phyloP scores from a whole-genome alignment of 2,113 vertebrate species.

The Rattus norvegicus region DNA sequence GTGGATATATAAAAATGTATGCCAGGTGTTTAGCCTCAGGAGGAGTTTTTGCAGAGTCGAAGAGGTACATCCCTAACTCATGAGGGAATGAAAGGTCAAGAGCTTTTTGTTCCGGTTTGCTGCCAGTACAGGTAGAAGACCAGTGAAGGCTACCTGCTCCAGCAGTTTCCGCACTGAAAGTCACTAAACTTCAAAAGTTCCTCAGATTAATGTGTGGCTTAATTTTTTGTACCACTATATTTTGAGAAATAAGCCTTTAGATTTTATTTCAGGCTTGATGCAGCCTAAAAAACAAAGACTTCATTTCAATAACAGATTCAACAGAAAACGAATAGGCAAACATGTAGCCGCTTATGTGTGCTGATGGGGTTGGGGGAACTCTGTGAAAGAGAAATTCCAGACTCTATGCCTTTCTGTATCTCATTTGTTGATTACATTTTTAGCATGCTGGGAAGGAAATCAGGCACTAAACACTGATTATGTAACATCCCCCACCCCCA shows the following conservation, averaged over 20 bases:
- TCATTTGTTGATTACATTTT: conserved; percentile 64
- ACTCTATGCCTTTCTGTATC: conserved; percentile 7
- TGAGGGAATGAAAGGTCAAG: not conserved
- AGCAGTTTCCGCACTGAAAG: not conserved
- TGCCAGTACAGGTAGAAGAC: not conserved
- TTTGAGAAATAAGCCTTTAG: conserved; percentile 1
- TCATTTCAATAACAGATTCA: not conserved
- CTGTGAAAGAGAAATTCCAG: conserved; percentile 28
- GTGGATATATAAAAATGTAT: not conserved
- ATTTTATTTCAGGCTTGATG: conserved; percentile 17
- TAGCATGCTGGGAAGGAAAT: conserved; percentile 68
- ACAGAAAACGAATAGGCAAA: conserved; percentile 16
- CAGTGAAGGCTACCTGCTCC: not conserved
- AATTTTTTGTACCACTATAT: not conserved
- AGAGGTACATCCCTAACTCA: not conserved
- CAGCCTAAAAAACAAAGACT: not conserved
- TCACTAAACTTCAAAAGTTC: not conserved
- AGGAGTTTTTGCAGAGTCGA: not conserved
- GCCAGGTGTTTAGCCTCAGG: not conserved
- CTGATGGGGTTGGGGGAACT: not conserved
- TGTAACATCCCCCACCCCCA: conserved; percentile 24
- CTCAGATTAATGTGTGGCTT: not conserved
- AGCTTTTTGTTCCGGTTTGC: not conserved
- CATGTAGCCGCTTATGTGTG: not conserved
- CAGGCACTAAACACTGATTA: conserved; percentile 61